These are phyloP conservation scores for Hartigia nigra DNA, from an alignment of 2,888 invertebrate genomes.

Conservation along the genomic window DNA sequence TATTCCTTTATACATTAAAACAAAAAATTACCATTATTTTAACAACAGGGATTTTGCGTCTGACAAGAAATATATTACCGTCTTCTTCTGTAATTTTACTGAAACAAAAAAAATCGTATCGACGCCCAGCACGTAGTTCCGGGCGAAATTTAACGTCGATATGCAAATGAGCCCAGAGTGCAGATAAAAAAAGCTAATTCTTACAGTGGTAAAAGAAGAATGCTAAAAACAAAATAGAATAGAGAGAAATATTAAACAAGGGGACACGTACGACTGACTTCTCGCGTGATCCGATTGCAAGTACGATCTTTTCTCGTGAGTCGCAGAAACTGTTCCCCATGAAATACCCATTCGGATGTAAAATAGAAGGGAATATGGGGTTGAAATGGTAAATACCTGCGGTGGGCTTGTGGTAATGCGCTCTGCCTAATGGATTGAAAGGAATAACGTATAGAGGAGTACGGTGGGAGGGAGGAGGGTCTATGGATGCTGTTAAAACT, in stretches of 20 bases:
- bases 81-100: background rate
- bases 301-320: background rate
- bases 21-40: background rate
- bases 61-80: background rate
- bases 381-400: conserved; percentile 44
- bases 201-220: background rate
- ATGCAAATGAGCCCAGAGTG: background rate
- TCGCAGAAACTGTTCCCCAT: conserved; percentile 3
- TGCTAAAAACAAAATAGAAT: too few relatives aligned
- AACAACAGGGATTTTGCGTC: background rate
- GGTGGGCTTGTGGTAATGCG: conserved; percentile 33
- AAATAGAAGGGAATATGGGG: conserved; percentile 29
- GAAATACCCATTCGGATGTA: conserved; percentile 30
- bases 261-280: background rate
- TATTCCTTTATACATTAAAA: background rate
- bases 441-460: conserved; percentile 34
- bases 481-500: background rate
- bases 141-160: background rate
- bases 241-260: background rate
- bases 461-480: background rate
- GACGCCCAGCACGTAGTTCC: background rate
- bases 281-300: background rate
- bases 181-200: background rate
- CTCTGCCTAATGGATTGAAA: conserved; percentile 50
- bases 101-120: background rate